phyloP scores from a whole-genome alignment of 2,797 vertebrate species.

The Clarias laeviceps region DNA sequence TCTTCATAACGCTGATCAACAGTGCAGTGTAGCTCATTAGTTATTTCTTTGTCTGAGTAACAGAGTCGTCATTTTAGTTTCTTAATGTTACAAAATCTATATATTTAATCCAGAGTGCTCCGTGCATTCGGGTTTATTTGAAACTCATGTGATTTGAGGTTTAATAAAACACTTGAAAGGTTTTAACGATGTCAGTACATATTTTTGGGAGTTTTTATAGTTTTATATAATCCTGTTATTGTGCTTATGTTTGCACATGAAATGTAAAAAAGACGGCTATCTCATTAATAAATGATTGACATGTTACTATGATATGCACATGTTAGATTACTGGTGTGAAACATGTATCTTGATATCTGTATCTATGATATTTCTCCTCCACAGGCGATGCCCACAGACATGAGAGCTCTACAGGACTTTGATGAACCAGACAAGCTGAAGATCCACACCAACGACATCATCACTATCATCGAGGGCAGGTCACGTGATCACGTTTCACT shows the following conservation, averaged over 20 bases:
- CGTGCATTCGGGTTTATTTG: background rate
- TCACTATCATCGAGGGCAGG: constrained; percentile 98
- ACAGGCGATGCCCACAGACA: constrained; percentile 94
- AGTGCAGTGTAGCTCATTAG: background rate
- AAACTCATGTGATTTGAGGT: background rate
- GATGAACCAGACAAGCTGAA: constrained; percentile 92
- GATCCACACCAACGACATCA: constrained; percentile 93
- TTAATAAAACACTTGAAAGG: no score
- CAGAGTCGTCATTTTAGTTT: background rate
- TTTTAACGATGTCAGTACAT: no score
- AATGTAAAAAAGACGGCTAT: background rate
- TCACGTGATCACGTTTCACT: constrained; percentile 59
- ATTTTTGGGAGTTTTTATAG: no score
- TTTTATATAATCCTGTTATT: no score
- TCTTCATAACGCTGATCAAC: background rate
- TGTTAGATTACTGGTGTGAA: background rate
- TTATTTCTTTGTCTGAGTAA: background rate
- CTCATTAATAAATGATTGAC: background rate
- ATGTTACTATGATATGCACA: background rate
- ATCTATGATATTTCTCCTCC: constrained; percentile 7
- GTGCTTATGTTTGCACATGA: no score
- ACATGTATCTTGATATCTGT: no score
- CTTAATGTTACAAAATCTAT: background rate
- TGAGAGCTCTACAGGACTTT: constrained; percentile 96
- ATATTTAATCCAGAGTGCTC: background rate